phyloP scores from a whole-genome alignment of 1,140 invertebrate genomes.

The Hestina assimilis region DNA sequence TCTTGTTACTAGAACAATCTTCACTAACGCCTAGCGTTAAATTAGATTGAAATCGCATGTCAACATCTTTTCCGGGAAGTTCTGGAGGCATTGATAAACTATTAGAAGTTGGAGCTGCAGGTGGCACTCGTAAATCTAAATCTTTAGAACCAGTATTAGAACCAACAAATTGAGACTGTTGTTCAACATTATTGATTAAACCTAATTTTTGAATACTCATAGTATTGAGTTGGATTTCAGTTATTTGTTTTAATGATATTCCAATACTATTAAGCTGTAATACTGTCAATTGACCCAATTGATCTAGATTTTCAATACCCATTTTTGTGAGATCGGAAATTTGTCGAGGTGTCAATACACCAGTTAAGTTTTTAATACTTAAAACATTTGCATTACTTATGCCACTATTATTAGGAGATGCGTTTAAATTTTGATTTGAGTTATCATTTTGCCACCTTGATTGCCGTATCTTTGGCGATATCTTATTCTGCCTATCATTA shows the following conservation, averaged over 20 bases:
- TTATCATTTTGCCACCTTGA: constrained; percentile 80
- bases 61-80: constrained; percentile 72
- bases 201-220: constrained; percentile 78
- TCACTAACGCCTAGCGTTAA: constrained; percentile 35
- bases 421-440: constrained; percentile 60
- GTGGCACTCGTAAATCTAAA: constrained; percentile 72
- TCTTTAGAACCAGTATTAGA: constrained; percentile 51
- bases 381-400: constrained; percentile 60
- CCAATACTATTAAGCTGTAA: constrained; percentile 80
- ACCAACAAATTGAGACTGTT: constrained; percentile 47
- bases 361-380: constrained; percentile 78
- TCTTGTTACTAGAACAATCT: constrained; percentile 35
- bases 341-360: constrained; percentile 77
- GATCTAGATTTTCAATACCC: constrained; percentile 80
- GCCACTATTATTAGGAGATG: constrained; percentile 49
- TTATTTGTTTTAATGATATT: constrained; percentile 79
- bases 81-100: constrained; percentile 42
- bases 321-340: constrained; percentile 79
- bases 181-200: constrained; percentile 63
- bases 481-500: constrained; percentile 68
- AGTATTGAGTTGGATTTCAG: constrained; percentile 80
- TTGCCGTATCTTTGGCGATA: constrained; percentile 78
- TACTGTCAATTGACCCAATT: constrained; percentile 79
- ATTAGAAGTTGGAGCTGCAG: constrained; percentile 45
- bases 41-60: constrained; percentile 76